Evolutionary conservation across 2,113 vertebrate genomes (phyloP), one percentile per base, ranked within the genome.

Genomic region (Gadus chalcogrammus): DNA sequence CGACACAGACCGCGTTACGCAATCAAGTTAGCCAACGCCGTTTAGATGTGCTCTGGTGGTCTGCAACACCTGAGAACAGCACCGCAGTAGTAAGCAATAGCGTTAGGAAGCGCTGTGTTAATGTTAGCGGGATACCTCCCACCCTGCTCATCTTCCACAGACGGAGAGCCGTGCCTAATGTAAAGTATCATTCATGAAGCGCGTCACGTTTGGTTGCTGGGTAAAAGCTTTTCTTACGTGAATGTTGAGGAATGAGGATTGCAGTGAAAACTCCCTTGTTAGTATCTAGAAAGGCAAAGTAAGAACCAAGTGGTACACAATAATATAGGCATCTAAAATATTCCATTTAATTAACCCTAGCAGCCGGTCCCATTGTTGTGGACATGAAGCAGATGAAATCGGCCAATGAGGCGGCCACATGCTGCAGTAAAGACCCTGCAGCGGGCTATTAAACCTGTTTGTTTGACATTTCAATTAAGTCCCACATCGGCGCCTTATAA

Each of bases 1-100:
- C 71, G 0, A 72, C 74, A 42, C 15, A 79, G 76, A 82, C 77
- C 73, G 64, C 59, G 72, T 85, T 88, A 87, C 71, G 76, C 75
- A 87, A 88, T 79, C 68, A 11, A 65, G 63, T 67, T 66, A 11
- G 67, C 56, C 58, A 70, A 67, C 27, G 20, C 15, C 16, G 69
- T 74, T 81, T 60, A 66, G 70, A 82, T 74, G 74, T 61, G 74
- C 65, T 80, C 67, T 15, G 72, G n/a, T 64, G 74, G 77, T 68
- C 69, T 65, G 38, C 38, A 11, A 71, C 78, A 77, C 73, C 69
- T 78, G 67, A 75, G 71, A 64, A 79, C 72, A 72, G 38, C 71
- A 67, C 72, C 61, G 71, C 65, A 66, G 72, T 58, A 62, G 61
- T 62, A 42, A 69, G 55, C 11, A 11, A 42, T 42, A 42, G 13